A percentile compares a stretch with the other conserved stretches of the same genome.
phyloP scores from a whole-genome alignment of 1,140 invertebrate species.

The Drosophila ananassae region DNA sequence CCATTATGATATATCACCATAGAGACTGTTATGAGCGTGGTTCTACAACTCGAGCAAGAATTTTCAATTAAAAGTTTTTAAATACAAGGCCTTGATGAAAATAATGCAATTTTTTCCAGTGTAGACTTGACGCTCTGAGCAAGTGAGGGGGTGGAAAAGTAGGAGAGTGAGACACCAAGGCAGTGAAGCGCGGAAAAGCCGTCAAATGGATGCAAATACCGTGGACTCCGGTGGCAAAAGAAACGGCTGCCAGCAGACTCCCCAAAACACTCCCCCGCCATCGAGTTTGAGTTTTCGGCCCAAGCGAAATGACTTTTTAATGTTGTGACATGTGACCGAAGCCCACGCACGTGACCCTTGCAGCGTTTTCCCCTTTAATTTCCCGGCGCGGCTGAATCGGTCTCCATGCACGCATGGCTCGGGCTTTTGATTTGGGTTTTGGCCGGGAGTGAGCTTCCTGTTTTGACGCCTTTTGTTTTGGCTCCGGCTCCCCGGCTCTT shows the following conservation, averaged over 20 bases:
- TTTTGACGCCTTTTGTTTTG: conserved; percentile 49
- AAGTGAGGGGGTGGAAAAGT: neutral
- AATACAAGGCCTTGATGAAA: neutral
- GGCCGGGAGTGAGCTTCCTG: conserved; percentile 18
- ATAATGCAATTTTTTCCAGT: neutral
- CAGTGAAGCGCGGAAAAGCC: conserved; percentile 68
- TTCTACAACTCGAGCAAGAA: neutral
- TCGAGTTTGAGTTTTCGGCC: conserved; percentile 7
- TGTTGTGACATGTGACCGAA: conserved; percentile 35
- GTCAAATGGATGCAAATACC: conserved; percentile 50
- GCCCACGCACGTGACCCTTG: conserved; percentile 20
- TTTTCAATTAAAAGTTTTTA: neutral
- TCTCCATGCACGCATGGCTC: conserved; percentile 43
- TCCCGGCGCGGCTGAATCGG: conserved; percentile 5
- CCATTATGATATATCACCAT: neutral
- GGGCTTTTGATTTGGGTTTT: conserved; percentile 35
- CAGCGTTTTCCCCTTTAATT: conserved; percentile 10
- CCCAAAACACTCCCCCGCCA: neutral
- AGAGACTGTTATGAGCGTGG: neutral
- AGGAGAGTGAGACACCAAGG: conserved; percentile 26
- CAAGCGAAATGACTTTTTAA: conserved; percentile 42
- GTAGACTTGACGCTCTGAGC: neutral
- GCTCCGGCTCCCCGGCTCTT: neutral
- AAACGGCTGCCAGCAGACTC: conserved; percentile 28
- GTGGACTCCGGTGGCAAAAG: conserved; percentile 12